Evolutionary conservation across 2,113 vertebrate genomes (phyloP).

Genomic region (Malurus alboscapulatus): DNA sequence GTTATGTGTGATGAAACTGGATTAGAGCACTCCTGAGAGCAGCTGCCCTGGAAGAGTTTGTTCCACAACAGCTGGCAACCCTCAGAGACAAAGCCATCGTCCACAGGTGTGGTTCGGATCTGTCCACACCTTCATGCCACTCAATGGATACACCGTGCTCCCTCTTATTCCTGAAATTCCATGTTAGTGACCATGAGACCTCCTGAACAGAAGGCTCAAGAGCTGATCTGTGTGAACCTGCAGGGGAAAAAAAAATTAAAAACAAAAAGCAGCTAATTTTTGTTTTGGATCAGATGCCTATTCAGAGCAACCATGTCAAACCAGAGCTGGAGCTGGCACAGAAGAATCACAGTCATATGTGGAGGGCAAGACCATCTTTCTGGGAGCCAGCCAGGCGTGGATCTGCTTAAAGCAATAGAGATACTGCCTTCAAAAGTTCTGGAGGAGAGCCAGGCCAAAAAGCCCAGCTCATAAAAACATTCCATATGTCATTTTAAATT

Average conservation of each 20-base stretch:
- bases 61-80: not conserved
- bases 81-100: not conserved
- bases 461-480: not conserved
- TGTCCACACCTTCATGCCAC: rapidly evolving
- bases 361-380: not conserved
- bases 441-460: not conserved
- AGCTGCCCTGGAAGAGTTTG: not conserved
- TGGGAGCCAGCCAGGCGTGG: not conserved
- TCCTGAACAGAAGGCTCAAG: not conserved
- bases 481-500: not conserved
- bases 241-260: not conserved
- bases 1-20: not conserved
- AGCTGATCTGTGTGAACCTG: not conserved
- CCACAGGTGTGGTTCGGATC: not conserved
- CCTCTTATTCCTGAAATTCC: not conserved
- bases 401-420: not conserved
- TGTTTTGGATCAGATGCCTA: not conserved
- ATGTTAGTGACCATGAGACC: not conserved
- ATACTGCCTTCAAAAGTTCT: not conserved
- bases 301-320: not conserved
- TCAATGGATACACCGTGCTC: not conserved
- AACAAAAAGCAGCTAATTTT: not conserved
- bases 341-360: not conserved
- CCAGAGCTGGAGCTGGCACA: not conserved
- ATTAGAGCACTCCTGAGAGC: not conserved